phyloP scores from a whole-genome alignment of 2,113 vertebrate species.

The Naja naja region DNA sequence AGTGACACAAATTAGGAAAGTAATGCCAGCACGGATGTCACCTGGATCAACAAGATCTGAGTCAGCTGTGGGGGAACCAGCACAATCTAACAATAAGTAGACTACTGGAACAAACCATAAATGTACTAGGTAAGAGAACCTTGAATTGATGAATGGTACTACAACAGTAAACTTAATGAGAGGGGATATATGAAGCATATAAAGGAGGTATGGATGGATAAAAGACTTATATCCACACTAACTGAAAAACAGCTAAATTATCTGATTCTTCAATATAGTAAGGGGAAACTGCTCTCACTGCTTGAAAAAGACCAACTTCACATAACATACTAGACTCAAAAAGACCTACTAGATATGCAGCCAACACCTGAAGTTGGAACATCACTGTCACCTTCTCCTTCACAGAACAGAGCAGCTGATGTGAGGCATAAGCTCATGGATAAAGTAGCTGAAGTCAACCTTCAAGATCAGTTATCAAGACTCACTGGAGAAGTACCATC shows the following conservation, averaged over 20 bases:
- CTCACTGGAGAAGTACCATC: not conserved
- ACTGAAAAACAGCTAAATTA: not conserved
- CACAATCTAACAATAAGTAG: not conserved
- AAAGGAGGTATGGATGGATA: not conserved
- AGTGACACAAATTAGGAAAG: not conserved
- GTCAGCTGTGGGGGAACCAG: not conserved
- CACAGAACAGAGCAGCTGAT: not conserved
- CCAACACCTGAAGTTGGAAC: not conserved
- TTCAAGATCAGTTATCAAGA: not conserved
- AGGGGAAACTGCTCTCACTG: not conserved
- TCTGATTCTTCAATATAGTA: not conserved
- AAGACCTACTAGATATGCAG: not conserved
- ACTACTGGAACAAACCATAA: not conserved
- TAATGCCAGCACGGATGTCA: not conserved
- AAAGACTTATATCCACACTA: not conserved
- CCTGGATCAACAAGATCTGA: not conserved
- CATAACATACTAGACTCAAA: not conserved
- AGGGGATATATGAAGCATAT: not conserved
- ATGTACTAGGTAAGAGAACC: not conserved
- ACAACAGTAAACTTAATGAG: not conserved
- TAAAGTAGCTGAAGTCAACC: not conserved
- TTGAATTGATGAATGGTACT: not conserved
- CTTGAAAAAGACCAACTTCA: not conserved
- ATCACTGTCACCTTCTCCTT: not conserved
- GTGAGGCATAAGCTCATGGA: not conserved